Evolutionary conservation across 1,140 invertebrate species (phyloP).

Genomic region (Palaemon carinicauda): DNA sequence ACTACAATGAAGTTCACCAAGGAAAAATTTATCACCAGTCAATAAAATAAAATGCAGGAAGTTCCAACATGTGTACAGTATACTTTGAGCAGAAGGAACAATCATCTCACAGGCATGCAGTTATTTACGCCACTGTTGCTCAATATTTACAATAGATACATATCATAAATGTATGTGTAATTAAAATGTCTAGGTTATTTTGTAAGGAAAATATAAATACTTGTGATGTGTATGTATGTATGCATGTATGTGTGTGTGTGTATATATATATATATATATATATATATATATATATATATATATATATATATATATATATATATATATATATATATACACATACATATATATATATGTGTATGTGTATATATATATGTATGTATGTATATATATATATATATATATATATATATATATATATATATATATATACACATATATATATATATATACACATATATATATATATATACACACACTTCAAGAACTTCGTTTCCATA

Average conservation of each 20-base stretch:
- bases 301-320: neutral
- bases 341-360: neutral
- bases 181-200: too few relatives aligned
- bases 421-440: neutral
- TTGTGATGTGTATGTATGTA: neutral
- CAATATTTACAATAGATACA: neutral
- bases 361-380: neutral
- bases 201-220: too few relatives aligned
- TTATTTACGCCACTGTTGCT: slow-evolving; percentile 15
- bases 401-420: too few relatives aligned
- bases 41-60: neutral
- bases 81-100: slow-evolving; percentile 55
- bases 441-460: neutral
- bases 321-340: neutral
- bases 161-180: neutral
- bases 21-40: slow-evolving; percentile 36
- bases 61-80: slow-evolving; percentile 37
- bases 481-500: neutral
- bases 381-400: neutral
- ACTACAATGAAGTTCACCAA: slow-evolving; percentile 18
- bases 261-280: neutral
- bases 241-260: neutral
- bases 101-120: slow-evolving; percentile 36
- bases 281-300: neutral
- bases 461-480: neutral